Evolutionary conservation across 2,797 vertebrate species (phyloP), one percentile per base, ranked within the genome.

Genomic region (Enteromius treurensis): DNA sequence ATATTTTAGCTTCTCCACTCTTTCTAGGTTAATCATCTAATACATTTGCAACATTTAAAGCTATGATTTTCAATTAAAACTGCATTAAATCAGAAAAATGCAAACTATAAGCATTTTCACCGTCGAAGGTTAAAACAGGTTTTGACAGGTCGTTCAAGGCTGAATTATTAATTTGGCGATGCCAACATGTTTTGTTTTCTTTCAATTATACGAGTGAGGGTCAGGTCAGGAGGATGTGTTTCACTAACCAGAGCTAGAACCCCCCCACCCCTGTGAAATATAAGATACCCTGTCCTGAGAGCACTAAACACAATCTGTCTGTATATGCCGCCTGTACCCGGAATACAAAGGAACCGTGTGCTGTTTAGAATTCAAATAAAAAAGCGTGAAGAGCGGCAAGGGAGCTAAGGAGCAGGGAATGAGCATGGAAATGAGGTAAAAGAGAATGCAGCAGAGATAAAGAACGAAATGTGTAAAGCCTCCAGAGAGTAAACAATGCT

Each of bases 351-450:
- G 90, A 90, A 89, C 87, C 45, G 78, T 73, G 71, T 89, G 87
- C 90, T 86, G 91, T 89, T 94, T 93, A 86, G 91, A 93, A 94
- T 93, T 92, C 91, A 93, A 92, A 93, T 93, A 88, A 88, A 88
- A 45, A 91, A 87, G 91, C 92, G 92, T 92, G 91, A 93, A 93
- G 82, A 88, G 84, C 86, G 60, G 87, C 88, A 73, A 89, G 88
- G 84, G 87, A 87, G 87, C 89, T 89, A 88, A 88, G 86, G 73
- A 69, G 80, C 88, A 86, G 92, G 92, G 92, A 93, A 94, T 92
- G 86, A 89, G 86, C 90, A 93, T 94, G 93, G 91, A 93, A 94
- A 93, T 91, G 87, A 92, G 87, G 90, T 81, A 87, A 89, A 92
- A 92, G 90, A 94, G 90, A 94, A 93, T 92, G 92, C 75, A 82